A percentile compares a stretch with the other conserved stretches of the same genome.
Conservation (phyloP, 2,797 vertebrate species). For the Falco berigora region DNA sequence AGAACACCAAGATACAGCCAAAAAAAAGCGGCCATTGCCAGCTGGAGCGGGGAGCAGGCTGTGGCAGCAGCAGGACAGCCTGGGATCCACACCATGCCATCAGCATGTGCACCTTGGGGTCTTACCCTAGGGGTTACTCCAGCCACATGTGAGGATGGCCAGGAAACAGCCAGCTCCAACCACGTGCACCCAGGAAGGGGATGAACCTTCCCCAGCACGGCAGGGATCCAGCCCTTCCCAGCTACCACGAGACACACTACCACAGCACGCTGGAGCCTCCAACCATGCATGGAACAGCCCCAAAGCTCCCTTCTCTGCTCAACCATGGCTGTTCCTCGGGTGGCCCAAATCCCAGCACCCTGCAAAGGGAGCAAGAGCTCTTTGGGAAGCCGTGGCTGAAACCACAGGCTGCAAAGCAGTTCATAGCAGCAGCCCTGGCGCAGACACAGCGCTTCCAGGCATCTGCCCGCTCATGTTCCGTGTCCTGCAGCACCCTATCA, state of each 20-base stretch:
- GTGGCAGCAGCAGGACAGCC: background rate
- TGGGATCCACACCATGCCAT: fast-evolving
- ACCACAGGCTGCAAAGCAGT: background rate
- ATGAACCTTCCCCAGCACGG: background rate
- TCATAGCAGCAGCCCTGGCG: background rate
- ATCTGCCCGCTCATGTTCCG: background rate
- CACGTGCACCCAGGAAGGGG: background rate
- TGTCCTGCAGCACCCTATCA: background rate
- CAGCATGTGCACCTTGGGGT: no score
- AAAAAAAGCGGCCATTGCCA: background rate
- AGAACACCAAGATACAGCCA: background rate
- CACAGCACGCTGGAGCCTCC: fast-evolving
- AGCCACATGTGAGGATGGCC: background rate
- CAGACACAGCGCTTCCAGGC: background rate
- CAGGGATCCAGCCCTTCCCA: background rate
- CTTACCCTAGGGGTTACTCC: background rate
- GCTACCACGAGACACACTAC: background rate
- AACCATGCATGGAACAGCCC: background rate
- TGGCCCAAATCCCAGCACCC: background rate
- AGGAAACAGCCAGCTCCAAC: background rate
- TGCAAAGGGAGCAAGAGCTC: background rate
- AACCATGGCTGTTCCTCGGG: background rate
- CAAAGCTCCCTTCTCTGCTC: background rate
- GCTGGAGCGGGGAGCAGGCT: background rate
- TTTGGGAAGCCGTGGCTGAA: fast-evolving